Base-by-base conservation (phyloP, 1,140 invertebrate genomes). In the Sarcophaga bullata region DNA sequence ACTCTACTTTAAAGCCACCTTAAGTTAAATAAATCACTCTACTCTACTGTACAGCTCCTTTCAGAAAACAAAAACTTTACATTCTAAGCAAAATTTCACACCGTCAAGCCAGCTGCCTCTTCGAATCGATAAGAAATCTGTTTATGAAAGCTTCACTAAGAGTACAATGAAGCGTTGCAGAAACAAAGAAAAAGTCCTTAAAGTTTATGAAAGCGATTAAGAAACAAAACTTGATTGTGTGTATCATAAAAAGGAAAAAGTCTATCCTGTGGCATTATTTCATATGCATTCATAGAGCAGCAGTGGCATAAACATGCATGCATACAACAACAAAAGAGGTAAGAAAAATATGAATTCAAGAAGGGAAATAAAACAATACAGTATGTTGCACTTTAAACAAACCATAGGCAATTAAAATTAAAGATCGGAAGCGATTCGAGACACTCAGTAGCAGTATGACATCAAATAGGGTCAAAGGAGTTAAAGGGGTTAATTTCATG, bases 231-330 rank as follows among this genome's bases (percentile, higher is more conserved):
- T 68, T 17, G 15, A 68, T 19, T 68, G 62, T n/a, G 19, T 68
- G 19, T 1, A 19, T 9, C 25, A 37, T 4, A 4, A 37, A 37
- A 37, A 37, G 25, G 25, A 37, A 37, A 37, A 19, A 68, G 62
- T 68, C 62, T 25, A 19, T 68, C 17, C 62, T 68, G 62, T 68
- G 62, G n/a, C 62, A 68, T 68, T 19, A 68, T 68, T 68, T 68
- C 62, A 68, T 19, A 68, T 68, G 62, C 62, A 68, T 68, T 68
- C 62, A 68, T 68, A 37, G 25, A 37, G 25, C 25, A 37, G 25
- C 25, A 37, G 25, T 37, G 7, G 8, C 62, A 25, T n/a, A 19
- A 15, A 68, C 0, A 68, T n/a, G n/a, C 54, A 58, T n/a, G n/a
- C 54, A 58, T 58, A 58, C 54, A 13, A 37, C 25, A 37, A 37